Evolutionary conservation across 1,140 invertebrate genomes (phyloP).

Genomic region (Dendroctonus valens): DNA sequence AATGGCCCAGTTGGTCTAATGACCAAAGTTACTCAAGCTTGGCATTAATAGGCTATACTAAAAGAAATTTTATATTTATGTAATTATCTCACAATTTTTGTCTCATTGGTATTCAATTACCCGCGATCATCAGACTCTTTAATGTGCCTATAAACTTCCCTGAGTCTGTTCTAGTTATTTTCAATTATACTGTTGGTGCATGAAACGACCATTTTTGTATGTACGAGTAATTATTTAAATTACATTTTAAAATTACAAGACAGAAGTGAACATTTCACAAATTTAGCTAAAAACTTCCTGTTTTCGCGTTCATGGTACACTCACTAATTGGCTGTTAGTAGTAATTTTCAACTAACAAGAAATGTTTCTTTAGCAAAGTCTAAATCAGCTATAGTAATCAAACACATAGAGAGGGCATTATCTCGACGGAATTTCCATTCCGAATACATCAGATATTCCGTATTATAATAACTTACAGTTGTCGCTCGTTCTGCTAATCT

Average conservation of each 20-base stretch:
- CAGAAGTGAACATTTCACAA: no score
- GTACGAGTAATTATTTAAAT: no score
- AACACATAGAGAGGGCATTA: not conserved
- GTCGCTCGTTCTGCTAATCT: conserved; percentile 22
- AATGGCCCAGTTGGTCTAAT: conserved; percentile 7
- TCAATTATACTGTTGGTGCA: no score
- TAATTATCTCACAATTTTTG: no score
- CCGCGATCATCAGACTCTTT: no score
- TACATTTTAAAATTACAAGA: no score
- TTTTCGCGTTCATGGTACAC: not conserved
- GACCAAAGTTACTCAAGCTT: conserved; percentile 11
- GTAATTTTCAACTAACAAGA: not conserved
- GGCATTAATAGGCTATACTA: not conserved
- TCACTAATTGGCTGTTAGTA: no score
- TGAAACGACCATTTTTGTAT: no score
- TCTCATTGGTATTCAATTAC: no score
- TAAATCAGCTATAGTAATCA: not conserved
- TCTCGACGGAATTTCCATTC: conserved; percentile 1
- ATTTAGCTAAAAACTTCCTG: not conserved
- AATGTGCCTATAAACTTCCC: no score
- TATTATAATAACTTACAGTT: conserved; percentile 20
- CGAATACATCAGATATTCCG: conserved; percentile 17
- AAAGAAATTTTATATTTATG: no score
- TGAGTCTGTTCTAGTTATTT: no score
- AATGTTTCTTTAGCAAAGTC: not conserved